Base-by-base conservation (phyloP, 2,888 invertebrate species). In the Apamea sordens region DNA sequence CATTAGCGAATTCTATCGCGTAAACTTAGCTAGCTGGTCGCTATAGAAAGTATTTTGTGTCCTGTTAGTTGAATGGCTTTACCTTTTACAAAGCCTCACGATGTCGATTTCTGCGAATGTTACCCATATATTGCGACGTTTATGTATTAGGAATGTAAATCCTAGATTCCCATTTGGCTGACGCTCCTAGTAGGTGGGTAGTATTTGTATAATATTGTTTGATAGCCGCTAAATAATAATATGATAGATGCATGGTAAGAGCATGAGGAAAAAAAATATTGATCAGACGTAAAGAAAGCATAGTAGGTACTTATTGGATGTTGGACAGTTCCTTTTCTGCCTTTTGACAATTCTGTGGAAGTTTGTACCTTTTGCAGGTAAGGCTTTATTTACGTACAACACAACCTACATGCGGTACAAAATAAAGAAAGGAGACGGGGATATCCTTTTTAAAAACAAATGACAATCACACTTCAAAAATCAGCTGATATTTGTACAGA, bases 31-130 rank as follows among this genome's bases (percentile, higher is more conserved):
- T 75, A 64, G 59, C 50, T 73, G 47, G 59, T 56, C 41, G 47
- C 67, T 69, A 78, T 86, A 79, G 82, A 82, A 79, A 85, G 77
- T 70, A 72, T 85, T 86, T 84, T 78, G 69, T 87, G 53, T 79
- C 70, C 75, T 80, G 76, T 72, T 79, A 74, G 73, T 80, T 82
- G 70, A 77, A 87, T 88, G 73, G 85, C 72, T 85, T 83, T 78
- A 69, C 84, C 88, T 80, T 88, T 75, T 86, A 76, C 79, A 82
- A 73, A 82, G 72, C 44, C 75, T 82, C 78, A 84, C 84, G 84
- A 84, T 70, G 74, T 79, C 32, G 11, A 64, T 71, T 88, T 89
- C 88, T 78, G 63, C 76, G 86, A 86, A 86, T 87, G 77, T 79
- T 86, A 73, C 63, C 77, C 83, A 76, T 85, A 74, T 77, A 84